phyloP scores from a whole-genome alignment of 2,888 invertebrate species.

The Melinopterus prodromus region DNA sequence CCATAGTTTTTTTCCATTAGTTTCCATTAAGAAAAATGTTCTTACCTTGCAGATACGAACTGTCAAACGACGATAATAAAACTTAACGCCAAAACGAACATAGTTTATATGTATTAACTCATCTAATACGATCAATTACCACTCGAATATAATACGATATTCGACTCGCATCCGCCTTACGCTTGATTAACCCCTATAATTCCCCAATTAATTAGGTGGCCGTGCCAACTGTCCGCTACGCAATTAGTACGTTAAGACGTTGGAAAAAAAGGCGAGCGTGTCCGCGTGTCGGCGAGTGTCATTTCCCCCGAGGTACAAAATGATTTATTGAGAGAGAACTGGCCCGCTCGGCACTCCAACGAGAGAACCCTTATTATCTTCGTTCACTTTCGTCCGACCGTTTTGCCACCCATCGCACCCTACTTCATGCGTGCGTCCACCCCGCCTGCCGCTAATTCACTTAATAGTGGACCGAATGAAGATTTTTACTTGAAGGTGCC shows the following conservation, averaged over 20 bases:
- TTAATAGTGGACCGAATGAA: background rate
- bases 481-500: no score
- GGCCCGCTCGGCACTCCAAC: background rate
- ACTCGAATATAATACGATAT: background rate
- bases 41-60: no score
- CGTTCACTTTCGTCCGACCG: background rate
- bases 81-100: background rate
- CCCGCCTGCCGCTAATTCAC: background rate
- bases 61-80: no score
- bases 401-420: background rate
- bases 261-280: background rate
- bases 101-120: background rate
- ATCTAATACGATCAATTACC: background rate
- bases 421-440: background rate
- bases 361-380: slow-evolving; percentile 4
- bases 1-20: no score
- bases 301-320: slow-evolving; percentile 4
- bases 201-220: background rate
- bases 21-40: no score
- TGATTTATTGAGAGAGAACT: background rate
- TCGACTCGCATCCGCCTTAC: background rate
- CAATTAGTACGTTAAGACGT: background rate
- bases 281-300: background rate
- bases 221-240: background rate
- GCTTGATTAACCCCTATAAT: background rate